Percentiles rank a stretch among this genome's conserved stretches.
These are phyloP conservation scores for Rhabdophis nuchalis DNA, from an alignment of 2,797 vertebrate genomes.

Conservation along the genomic window DNA sequence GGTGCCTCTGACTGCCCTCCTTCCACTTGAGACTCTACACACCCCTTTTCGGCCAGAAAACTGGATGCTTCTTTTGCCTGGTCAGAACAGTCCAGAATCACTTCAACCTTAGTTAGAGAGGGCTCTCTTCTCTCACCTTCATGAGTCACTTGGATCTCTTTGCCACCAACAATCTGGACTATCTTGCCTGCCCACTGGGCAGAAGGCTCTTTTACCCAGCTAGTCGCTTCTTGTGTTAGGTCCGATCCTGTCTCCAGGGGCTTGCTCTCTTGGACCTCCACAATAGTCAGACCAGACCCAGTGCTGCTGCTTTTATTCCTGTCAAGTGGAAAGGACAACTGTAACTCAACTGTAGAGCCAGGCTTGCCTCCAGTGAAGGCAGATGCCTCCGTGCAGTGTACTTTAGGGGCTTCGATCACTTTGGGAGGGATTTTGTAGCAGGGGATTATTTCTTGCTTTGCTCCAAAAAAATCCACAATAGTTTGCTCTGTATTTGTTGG, in stretches of 20 bases:
- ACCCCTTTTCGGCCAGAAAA: constrained; percentile 74
- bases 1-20: constrained; percentile 82
- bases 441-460: constrained; percentile 38
- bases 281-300: constrained; percentile 57
- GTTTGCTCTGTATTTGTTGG: constrained; percentile 61
- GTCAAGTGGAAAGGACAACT: constrained; percentile 80
- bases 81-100: constrained; percentile 73
- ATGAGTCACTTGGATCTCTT: constrained; percentile 73
- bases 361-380: constrained; percentile 54
- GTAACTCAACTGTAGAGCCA: constrained; percentile 80
- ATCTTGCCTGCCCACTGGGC: constrained; percentile 64
- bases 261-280: constrained; percentile 63
- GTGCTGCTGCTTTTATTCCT: constrained; percentile 53
- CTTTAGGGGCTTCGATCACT: constrained; percentile 51
- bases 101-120: constrained; percentile 78
- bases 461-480: constrained; percentile 53
- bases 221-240: constrained; percentile 40
- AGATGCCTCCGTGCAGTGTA: constrained; percentile 39
- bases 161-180: constrained; percentile 66
- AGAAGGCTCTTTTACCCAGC: constrained; percentile 53
- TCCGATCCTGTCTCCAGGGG: constrained; percentile 47
- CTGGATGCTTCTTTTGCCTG: constrained; percentile 72
- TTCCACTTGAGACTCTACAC: constrained; percentile 81
- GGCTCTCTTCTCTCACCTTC: constrained; percentile 59
- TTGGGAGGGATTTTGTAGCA: constrained; percentile 63